Base-by-base conservation (phyloP, 2,113 vertebrate species). In the Pluvianellus socialis region DNA sequence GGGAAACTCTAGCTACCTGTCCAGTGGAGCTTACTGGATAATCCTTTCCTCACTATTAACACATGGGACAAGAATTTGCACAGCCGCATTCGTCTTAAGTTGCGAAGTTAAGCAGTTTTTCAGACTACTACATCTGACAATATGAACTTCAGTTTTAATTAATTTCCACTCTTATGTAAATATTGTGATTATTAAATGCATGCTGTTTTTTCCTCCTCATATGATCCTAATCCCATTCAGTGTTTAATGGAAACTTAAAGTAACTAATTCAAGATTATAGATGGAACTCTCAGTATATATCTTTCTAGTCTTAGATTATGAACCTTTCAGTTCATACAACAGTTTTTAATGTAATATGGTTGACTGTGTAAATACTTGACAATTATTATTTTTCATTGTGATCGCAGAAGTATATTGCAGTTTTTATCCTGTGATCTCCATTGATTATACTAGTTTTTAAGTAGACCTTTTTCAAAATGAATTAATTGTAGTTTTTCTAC, bases 151-250 rank as follows among this genome's bases (percentile, higher is more conserved):
- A 16, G 55, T 87, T n/a, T 81, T 81, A 59, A 38, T 77, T 91
- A 4, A 55, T 70, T 85, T 11, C 33, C 70, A 10, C 40, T 66
- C 17, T 56, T 56, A 0, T 50, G 16, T 65, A 65, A 85, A 38
- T 81, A 14, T 16, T 55, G 30, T 7, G 4, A 33, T 79, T 56
- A 47, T 62, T 53, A 53, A 72, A 44, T 10, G 35, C 18, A 3
- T 21, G 12, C 38, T 0, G 0, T 24, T 52, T 83, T 72, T 91
- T 70, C 15, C 19, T 81, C 15, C 12, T 70, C 4, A 2, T 28
- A 17, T 28, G 33, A 32, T 45, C 10, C 32, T 70, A 53, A 32
- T 71, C n/a, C 49, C 8, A 15, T 82, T 90, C 26, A 21, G 19
- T n/a, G 13, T 38, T 50, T 56, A 58, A 52, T 0, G 0, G 20